Base-by-base conservation (phyloP, 1,140 invertebrate species). In the Nephotettix cincticeps region DNA sequence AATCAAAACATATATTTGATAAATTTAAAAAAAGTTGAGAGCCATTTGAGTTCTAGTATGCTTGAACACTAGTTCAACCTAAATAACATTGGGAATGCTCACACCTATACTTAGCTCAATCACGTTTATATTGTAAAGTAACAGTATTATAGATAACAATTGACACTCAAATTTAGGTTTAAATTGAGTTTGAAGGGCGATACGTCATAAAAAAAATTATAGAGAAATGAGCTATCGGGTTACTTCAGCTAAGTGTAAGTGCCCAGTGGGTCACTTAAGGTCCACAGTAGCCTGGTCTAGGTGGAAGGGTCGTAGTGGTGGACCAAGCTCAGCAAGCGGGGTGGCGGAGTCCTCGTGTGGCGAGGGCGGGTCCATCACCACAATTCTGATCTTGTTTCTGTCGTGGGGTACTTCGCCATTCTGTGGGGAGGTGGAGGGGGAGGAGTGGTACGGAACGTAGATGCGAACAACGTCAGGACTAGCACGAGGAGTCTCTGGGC, bases 381-480 rank as follows among this genome's bases (percentile, higher is more conserved):
- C 28, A 19, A 75, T 75, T 14, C 72, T 66, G 23, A 75, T 75
- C 58, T 73, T 73, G 65, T 75, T 75, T 27, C 72, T 56, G n/a
- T 73, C 67, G 14, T 47, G 66, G 36, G 74, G 71, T n/a, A 73
- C 32, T 25, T 73, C 72, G 36, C 72, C 72, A 36, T 73, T 75
- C 17, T 69, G 40, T 0, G 64, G 65, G 54, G 70, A 51, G 14
- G 58, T 56, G 30, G 70, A 67, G 14, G 69, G 68, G 29, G 83
- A 82, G 14, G 85, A 83, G 45, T 80, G 85, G 77, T 91, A 91
- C 6, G 90, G 89, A 40, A 92, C 91, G 79, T 91, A 91, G 71
- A 92, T 92, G 58, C 90, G 83, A 40, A 93, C 86, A 27, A 91
- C 84, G 79, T 92, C 91, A 11, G 88, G 89, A 75, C 84, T 86